Percentiles rank a stretch among this genome's conserved stretches.
Evolutionary conservation across 2,888 invertebrate species (phyloP).

Genomic region (Drosophila barbarae): DNA sequence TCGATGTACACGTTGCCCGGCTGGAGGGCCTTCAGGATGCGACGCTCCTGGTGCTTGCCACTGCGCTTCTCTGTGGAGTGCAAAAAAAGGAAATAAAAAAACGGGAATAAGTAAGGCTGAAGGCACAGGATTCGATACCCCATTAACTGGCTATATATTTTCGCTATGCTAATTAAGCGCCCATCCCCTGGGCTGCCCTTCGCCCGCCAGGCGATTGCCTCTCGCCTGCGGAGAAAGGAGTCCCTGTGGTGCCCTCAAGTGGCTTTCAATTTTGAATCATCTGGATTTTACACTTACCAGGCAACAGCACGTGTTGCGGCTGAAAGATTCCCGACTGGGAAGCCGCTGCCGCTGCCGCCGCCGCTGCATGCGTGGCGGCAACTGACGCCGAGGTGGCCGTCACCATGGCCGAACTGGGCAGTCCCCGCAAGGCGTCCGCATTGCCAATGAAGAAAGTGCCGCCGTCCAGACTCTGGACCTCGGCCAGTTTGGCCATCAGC

Average conservation of each 20-base stretch:
- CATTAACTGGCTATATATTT: not conserved
- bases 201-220: not conserved
- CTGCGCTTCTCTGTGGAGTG: constrained; percentile 65
- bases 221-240: not conserved
- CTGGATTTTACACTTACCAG: constrained; percentile 73
- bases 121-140: not conserved
- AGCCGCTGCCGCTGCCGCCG: constrained; percentile 42
- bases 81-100: not conserved
- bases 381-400: constrained; percentile 9
- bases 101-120: not conserved
- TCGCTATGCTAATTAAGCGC: constrained; percentile 2
- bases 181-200: not conserved
- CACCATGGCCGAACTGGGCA: constrained; percentile 64
- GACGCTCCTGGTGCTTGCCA: constrained; percentile 76
- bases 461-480: constrained; percentile 79
- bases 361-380: constrained; percentile 27
- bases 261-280: not conserved
- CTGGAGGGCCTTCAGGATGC: constrained; percentile 75
- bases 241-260: constrained; percentile 43
- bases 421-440: constrained; percentile 76
- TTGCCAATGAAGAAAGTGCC: constrained; percentile 80
- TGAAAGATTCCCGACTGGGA: constrained; percentile 72
- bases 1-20: constrained; percentile 79
- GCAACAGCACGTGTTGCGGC: constrained; percentile 78
- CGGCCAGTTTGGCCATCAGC: constrained; percentile 79